Conservation (phyloP, 2,113 vertebrate species). For the Rhinolophus sinicus region DNA sequence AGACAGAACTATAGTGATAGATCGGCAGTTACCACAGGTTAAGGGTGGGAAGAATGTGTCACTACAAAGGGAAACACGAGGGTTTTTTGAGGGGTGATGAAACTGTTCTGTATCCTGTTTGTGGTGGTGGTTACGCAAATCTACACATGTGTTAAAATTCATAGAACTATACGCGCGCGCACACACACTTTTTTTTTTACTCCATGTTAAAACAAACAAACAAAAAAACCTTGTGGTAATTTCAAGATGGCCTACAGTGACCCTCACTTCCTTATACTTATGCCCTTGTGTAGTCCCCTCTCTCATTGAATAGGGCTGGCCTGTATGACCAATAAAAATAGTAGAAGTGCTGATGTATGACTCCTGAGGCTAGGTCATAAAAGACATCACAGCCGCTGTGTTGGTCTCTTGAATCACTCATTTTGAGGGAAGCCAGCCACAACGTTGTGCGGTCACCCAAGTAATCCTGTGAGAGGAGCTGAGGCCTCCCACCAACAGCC, state of each 20-base stretch:
- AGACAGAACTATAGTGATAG: background rate
- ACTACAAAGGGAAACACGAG: conserved; percentile 67
- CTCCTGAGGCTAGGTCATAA: background rate
- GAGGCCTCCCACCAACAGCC: background rate
- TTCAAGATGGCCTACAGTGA: background rate
- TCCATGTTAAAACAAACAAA: background rate
- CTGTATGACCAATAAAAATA: background rate
- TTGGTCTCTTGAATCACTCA: background rate
- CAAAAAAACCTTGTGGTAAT: background rate
- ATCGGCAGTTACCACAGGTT: background rate
- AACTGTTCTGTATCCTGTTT: conserved; percentile 64
- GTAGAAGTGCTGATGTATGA: background rate
- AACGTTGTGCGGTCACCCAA: background rate
- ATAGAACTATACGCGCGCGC: background rate
- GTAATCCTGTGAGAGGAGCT: background rate
- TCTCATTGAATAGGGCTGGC: background rate
- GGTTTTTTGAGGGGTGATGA: conserved; percentile 54
- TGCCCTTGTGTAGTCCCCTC: background rate
- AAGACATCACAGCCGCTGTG: background rate
- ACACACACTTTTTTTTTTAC: background rate
- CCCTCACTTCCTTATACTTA: background rate
- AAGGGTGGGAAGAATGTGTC: conserved; percentile 42
- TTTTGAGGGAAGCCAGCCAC: background rate
- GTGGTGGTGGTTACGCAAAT: conserved; percentile 69
- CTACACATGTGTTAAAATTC: conserved; percentile 44